Conservation (phyloP, 1,140 invertebrate genomes). For the Calosoma granatense region DNA sequence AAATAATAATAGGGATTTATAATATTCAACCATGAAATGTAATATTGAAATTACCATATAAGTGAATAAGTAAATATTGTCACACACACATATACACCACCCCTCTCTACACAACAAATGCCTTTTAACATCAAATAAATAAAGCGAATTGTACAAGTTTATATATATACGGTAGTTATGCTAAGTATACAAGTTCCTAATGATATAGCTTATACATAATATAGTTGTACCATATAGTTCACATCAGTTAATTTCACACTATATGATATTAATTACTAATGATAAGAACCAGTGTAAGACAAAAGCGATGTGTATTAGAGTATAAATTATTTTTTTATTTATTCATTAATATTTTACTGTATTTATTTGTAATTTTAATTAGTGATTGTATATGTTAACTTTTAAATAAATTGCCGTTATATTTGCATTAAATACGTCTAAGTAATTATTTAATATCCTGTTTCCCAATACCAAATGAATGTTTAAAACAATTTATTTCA, state of each 20-base stretch:
- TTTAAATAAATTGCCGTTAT: not conserved
- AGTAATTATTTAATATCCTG: too few relatives aligned
- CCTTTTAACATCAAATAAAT: not conserved
- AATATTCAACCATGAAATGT: too few relatives aligned
- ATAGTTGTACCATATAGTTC: too few relatives aligned
- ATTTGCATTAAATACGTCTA: too few relatives aligned
- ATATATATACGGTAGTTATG: too few relatives aligned
- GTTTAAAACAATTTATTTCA: too few relatives aligned
- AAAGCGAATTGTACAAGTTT: too few relatives aligned
- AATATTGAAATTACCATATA: too few relatives aligned
- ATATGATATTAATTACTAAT: not conserved
- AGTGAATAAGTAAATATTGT: too few relatives aligned
- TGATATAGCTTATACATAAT: not conserved
- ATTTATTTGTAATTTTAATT: not conserved
- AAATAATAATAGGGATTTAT: too few relatives aligned
- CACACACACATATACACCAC: too few relatives aligned
- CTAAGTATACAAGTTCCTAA: not conserved
- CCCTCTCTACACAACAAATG: not conserved
- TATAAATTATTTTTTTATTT: not conserved
- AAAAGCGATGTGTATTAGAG: not conserved
- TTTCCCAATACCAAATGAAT: too few relatives aligned
- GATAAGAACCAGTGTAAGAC: not conserved
- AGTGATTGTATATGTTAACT: not conserved
- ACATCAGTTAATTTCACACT: not conserved
- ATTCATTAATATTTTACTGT: not conserved